Conservation (phyloP, 2,797 vertebrate species). For the Taenioides sp. region DNA sequence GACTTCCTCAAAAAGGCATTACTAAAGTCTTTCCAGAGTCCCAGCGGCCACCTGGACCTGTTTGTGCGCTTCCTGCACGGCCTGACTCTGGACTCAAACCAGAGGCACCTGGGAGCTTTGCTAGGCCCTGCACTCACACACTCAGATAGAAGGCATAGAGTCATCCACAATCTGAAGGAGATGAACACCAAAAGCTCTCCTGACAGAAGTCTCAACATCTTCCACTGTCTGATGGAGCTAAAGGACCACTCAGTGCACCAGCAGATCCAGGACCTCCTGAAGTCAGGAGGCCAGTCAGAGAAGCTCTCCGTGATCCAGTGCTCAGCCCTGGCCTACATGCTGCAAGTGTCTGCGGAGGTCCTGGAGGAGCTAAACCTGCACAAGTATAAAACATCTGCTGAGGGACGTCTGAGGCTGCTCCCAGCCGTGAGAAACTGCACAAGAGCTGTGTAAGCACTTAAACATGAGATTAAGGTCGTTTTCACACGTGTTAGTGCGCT, state of each 20-base stretch:
- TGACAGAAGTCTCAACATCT: neutral
- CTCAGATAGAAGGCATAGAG: neutral
- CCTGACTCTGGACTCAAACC: neutral
- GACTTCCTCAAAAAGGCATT: neutral
- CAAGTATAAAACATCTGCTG: neutral
- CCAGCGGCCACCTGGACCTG: conserved; percentile 5
- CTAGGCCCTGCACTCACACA: neutral
- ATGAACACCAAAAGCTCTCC: neutral
- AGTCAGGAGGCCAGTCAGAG: neutral
- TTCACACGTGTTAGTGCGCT: too few species aligned
- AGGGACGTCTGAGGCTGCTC: conserved; percentile 1
- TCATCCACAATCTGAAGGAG: neutral
- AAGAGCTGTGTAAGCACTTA: neutral
- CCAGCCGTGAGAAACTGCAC: conserved; percentile 6
- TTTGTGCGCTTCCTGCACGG: conserved; percentile 1
- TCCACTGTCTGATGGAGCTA: neutral
- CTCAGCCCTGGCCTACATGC: conserved; percentile 2
- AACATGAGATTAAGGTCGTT: neutral
- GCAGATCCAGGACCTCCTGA: neutral
- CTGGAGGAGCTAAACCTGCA: neutral
- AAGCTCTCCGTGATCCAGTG: neutral
- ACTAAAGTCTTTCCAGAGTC: neutral
- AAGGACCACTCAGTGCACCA: neutral
- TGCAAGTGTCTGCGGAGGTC: neutral
- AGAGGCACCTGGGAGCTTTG: neutral